phyloP scores from a whole-genome alignment of 2,113 vertebrate genomes.

The Saccopteryx bilineata region DNA sequence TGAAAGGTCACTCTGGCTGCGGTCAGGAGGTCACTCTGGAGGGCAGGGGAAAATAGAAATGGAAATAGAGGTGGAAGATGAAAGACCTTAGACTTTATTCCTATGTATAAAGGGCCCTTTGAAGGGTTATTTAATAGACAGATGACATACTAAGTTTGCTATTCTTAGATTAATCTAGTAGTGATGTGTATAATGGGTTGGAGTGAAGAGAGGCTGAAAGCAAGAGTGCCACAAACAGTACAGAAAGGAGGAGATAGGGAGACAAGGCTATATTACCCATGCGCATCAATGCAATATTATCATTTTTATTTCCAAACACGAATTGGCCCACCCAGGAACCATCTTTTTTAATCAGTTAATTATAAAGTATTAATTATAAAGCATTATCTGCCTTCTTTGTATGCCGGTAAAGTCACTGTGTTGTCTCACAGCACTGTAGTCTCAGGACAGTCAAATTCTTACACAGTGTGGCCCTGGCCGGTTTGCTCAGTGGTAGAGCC shows the following conservation, averaged over 20 bases:
- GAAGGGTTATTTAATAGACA: slow-evolving; percentile 28
- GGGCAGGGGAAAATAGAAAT: background rate
- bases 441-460: background rate
- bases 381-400: background rate
- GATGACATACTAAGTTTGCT: background rate
- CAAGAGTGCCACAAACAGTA: background rate
- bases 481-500: too few relatives aligned
- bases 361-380: background rate
- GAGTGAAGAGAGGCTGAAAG: slow-evolving; percentile 2
- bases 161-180: background rate
- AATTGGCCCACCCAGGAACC: background rate
- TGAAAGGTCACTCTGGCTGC: background rate
- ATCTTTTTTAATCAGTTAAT: background rate
- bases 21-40: background rate
- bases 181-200: background rate
- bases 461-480: too few relatives aligned
- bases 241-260: background rate
- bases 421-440: background rate
- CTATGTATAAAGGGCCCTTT: background rate
- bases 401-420: background rate
- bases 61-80: background rate
- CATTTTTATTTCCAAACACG: background rate
- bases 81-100: slow-evolving; percentile 19
- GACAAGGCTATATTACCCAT: background rate
- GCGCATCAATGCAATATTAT: background rate